phyloP scores from a whole-genome alignment of 1,140 invertebrate species.

The Magallana gigas region DNA sequence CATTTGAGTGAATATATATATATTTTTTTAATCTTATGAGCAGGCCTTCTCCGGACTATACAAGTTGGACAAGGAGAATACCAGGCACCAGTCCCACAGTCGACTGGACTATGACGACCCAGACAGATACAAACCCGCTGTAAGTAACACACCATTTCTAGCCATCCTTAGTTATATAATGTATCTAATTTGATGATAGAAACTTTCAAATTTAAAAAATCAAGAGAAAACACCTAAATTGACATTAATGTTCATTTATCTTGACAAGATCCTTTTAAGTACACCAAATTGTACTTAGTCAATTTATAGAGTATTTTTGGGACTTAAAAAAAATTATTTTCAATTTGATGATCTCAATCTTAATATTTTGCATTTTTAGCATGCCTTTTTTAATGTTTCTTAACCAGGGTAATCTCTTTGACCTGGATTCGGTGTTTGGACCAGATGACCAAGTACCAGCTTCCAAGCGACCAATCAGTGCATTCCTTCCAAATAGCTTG shows the following conservation, averaged over 20 bases:
- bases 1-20: neutral
- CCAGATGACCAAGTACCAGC: conserved; percentile 39
- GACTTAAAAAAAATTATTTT: too few relatives aligned
- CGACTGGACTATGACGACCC: conserved; percentile 54
- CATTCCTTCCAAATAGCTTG: conserved; percentile 51
- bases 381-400: neutral
- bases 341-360: too few relatives aligned
- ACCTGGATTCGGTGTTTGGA: conserved; percentile 57
- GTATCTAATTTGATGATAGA: too few relatives aligned
- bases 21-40: conserved; percentile 4
- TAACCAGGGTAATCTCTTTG: conserved; percentile 55
- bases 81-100: neutral
- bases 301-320: too few relatives aligned
- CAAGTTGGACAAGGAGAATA: conserved; percentile 42
- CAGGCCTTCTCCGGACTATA: conserved; percentile 45
- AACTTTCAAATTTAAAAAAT: too few relatives aligned
- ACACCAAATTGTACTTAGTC: too few relatives aligned
- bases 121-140: conserved; percentile 45
- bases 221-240: too few relatives aligned
- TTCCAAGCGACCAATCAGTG: conserved; percentile 51
- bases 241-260: too few relatives aligned
- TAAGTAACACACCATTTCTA: neutral
- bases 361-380: too few relatives aligned
- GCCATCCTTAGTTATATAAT: too few relatives aligned
- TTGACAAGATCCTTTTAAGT: too few relatives aligned